phyloP scores from a whole-genome alignment of 2,113 vertebrate species.

The Penelope pileata region DNA sequence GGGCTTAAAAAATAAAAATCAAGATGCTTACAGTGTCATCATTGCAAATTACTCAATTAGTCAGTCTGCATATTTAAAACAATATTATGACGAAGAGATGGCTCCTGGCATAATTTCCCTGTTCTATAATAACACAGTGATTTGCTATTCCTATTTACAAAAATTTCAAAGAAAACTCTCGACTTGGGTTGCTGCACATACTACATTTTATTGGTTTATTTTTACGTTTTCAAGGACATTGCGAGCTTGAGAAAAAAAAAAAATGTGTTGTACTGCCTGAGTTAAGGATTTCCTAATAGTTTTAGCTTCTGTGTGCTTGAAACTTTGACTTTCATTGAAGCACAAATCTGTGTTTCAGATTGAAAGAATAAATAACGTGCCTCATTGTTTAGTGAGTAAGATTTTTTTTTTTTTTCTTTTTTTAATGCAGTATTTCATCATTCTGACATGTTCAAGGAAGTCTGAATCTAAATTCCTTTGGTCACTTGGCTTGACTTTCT shows the following conservation, averaged over 20 bases:
- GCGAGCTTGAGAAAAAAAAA: not conserved
- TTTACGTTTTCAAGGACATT: not conserved
- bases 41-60: not conserved
- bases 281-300: not conserved
- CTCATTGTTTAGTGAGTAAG: not conserved
- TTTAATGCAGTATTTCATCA: not conserved
- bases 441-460: not conserved
- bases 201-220: not conserved
- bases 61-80: not conserved
- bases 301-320: not conserved
- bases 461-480: conserved; percentile 34
- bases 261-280: not conserved
- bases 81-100: not conserved
- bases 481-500: not conserved
- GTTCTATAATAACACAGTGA: not conserved
- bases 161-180: not conserved
- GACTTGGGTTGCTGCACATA: not conserved
- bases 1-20: not conserved
- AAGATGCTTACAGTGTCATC: not conserved
- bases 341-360: not conserved
- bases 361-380: not conserved
- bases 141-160: not conserved
- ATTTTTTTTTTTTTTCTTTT: not conserved
- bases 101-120: not conserved
- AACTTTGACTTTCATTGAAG: not conserved